Evolutionary conservation across 2,113 vertebrate genomes (phyloP), one percentile per base, ranked within the genome.

Genomic region (Otus sunia): DNA sequence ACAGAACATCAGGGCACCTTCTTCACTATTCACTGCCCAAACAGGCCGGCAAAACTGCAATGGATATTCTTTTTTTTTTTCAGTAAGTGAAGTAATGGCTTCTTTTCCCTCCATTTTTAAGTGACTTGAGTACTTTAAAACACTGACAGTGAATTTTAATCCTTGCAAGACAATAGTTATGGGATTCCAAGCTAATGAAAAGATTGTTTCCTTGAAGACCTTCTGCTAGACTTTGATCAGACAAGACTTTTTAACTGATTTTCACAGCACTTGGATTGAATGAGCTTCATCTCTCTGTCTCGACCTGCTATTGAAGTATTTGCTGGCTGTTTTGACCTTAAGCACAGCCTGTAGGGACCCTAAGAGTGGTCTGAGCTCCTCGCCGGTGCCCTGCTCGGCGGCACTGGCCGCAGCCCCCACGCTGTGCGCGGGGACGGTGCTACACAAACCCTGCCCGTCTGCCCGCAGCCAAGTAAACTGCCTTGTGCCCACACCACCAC

Each of bases 401-500:
- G 19, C 43, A 12, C 80, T 47, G 1, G 0, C 55, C 41, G 56
- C 71, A 62, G 79, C n/a, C 37, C 52, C 36, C 2, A 1, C 1
- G 2, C 50, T 12, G 23, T 6, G 30, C 7, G 0, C 27, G 25
- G 32, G 34, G 37, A 25, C 58, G 2, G 1, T 1, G 7, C 45
- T 12, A 9, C 59, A 11, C 66, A 41, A 18, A 32, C 22, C 59
- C 56, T 32, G 22, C 37, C 47, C 8, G 22, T 43, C 11, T 32
- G 20, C 23, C 26, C 12, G 2, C 56, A 14, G 12, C 15, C 15
- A 56, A 45, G 62, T 2, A 22, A 60, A 45, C 25, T 4, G 1
- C 43, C 39, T 29, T 0, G 2, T 7, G 4, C 32, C 27, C n/a
- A 15, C 0, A 2, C 22, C 29, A 52, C 63, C 0, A 2, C 79